A percentile compares a stretch with the other conserved stretches of the same genome.
phyloP scores from a whole-genome alignment of 2,888 invertebrate genomes.

The Noctua pronuba region DNA sequence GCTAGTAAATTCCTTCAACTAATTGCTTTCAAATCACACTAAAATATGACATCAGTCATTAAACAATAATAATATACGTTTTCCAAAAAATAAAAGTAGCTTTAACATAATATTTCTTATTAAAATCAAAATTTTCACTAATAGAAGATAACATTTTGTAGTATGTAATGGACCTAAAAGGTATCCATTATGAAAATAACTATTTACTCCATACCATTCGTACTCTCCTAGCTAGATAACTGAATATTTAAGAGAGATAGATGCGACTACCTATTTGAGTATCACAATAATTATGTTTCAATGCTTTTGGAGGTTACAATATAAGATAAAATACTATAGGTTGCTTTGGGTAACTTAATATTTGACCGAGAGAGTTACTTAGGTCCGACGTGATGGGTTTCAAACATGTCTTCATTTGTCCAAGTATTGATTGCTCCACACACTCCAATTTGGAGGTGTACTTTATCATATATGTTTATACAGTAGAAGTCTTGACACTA shows the following conservation, averaged over 20 bases:
- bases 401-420: slow-evolving; percentile 6
- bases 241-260: not conserved
- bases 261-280: not conserved
- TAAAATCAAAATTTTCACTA: not conserved
- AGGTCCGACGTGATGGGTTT: not conserved
- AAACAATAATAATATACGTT: not conserved
- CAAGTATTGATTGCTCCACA: not conserved
- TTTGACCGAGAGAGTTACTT: not conserved
- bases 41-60: not conserved
- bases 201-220: no score
- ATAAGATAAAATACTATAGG: not conserved
- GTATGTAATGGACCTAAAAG: not conserved
- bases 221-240: not conserved
- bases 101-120: not conserved
- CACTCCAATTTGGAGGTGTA: slow-evolving; percentile 22
- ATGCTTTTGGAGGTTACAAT: not conserved
- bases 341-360: not conserved
- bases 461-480: slow-evolving; percentile 21
- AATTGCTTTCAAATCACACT: not conserved
- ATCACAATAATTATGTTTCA: not conserved
- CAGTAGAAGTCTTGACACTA: slow-evolving; percentile 53
- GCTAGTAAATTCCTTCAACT: not conserved
- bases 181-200: not conserved
- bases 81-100: no score
- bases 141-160: not conserved